A percentile compares a stretch with the other conserved stretches of the same genome.
These are phyloP conservation scores for Pollenia amentaria DNA, from an alignment of 2,888 invertebrate genomes.

Conservation along the genomic window DNA sequence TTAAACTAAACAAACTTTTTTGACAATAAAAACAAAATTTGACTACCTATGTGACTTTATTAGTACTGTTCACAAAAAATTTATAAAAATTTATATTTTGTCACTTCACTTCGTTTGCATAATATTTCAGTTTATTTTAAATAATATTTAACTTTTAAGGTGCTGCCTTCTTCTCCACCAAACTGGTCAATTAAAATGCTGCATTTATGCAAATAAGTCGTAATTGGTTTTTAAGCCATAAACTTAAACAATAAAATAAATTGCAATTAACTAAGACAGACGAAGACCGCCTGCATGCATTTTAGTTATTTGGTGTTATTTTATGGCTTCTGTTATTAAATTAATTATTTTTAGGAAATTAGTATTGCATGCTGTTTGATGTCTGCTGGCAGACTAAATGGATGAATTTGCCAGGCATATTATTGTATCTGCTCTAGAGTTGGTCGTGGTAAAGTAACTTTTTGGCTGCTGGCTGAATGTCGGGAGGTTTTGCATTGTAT, in stretches of 20 bases:
- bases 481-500: conserved; percentile 24
- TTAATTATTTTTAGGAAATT: conserved; percentile 33
- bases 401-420: conserved; percentile 51
- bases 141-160: too few species aligned
- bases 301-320: conserved; percentile 1
- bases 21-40: too few species aligned
- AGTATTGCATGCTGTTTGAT: conserved; percentile 62
- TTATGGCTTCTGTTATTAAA: background rate
- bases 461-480: conserved; percentile 50
- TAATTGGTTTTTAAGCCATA: background rate
- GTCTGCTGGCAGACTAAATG: conserved; percentile 69
- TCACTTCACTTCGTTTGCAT: too few species aligned
- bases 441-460: conserved; percentile 35
- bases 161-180: too few species aligned
- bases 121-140: too few species aligned
- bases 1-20: too few species aligned
- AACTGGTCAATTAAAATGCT: too few species aligned
- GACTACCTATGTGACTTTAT: too few species aligned
- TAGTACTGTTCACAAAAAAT: too few species aligned
- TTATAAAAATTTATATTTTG: too few species aligned
- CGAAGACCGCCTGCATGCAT: background rate
- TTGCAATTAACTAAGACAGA: conserved; percentile 4
- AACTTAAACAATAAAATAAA: background rate
- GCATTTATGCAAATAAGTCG: background rate
- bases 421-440: conserved; percentile 26